phyloP scores from a whole-genome alignment of 2,888 invertebrate genomes.

The Drosophila diplacantha region DNA sequence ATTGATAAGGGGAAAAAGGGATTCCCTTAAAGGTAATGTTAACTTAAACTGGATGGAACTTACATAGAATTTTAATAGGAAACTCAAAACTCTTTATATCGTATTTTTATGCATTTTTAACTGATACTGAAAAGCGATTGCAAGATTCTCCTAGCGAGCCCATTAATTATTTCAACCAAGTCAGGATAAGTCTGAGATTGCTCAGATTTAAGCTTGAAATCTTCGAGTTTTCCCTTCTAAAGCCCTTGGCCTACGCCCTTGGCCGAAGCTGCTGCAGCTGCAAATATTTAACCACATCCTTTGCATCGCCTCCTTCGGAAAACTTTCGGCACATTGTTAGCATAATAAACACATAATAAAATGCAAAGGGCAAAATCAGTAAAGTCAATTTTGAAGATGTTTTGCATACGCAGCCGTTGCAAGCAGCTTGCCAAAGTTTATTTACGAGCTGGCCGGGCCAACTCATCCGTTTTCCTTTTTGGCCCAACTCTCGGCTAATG shows the following conservation, averaged over 20 bases:
- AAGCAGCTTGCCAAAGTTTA: constrained; percentile 43
- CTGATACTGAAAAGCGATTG: neutral
- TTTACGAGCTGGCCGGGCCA: constrained; percentile 35
- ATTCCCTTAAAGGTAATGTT: neutral
- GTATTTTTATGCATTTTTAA: neutral
- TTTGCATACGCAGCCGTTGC: constrained; percentile 50
- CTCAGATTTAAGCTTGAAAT: neutral
- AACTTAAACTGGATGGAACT: neutral
- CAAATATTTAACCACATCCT: constrained; percentile 38
- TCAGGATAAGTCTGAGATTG: neutral
- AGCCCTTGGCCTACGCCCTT: constrained; percentile 15
- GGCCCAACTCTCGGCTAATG: constrained; percentile 19
- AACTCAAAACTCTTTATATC: neutral
- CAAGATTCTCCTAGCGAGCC: neutral
- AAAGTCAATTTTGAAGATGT: constrained; percentile 65
- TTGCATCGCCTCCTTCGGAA: constrained; percentile 30
- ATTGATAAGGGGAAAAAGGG: neutral
- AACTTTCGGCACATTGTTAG: constrained; percentile 64
- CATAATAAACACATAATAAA: constrained; percentile 70
- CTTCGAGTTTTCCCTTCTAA: neutral
- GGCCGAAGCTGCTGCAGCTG: constrained; percentile 14
- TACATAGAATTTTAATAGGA: neutral
- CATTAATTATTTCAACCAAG: constrained; percentile 3
- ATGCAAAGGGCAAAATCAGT: constrained; percentile 63
- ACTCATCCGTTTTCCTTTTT: neutral